Conservation (phyloP, 2,888 invertebrate species). For the Andrena haemorrhoa region DNA sequence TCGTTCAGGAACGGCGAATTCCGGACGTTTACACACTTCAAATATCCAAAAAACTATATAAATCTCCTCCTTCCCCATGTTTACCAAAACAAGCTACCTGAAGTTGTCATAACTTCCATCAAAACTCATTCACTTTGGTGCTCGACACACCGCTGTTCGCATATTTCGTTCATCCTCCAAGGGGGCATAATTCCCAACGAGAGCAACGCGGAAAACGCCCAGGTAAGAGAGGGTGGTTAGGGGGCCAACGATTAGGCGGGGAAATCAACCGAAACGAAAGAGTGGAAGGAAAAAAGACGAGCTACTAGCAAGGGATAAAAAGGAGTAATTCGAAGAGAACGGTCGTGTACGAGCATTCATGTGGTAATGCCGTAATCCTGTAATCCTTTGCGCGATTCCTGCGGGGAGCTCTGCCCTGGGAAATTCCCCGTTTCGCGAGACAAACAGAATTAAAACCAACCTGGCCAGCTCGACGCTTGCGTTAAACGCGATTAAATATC, state of each 20-base stretch:
- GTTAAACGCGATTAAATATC: conserved; percentile 83
- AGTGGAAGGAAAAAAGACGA: conserved; percentile 7
- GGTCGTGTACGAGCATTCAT: conserved; percentile 42
- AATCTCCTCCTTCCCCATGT: too few relatives aligned
- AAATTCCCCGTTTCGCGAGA: conserved; percentile 76
- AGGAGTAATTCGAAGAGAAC: conserved; percentile 39
- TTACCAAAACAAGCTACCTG: too few relatives aligned
- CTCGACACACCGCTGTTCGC: background rate
- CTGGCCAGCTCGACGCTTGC: conserved; percentile 62
- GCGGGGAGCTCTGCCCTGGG: conserved; percentile 52
- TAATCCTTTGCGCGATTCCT: conserved; percentile 66
- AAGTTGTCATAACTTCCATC: too few relatives aligned
- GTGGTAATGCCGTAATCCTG: conserved; percentile 66
- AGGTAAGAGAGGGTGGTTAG: background rate
- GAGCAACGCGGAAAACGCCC: background rate
- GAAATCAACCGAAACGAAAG: conserved; percentile 15
- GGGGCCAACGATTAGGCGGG: conserved; percentile 14
- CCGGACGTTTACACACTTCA: too few relatives aligned
- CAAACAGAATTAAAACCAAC: conserved; percentile 82
- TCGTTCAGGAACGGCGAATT: too few relatives aligned
- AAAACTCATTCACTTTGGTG: background rate
- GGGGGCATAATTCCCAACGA: background rate
- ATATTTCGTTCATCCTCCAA: background rate
- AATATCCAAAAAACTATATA: too few relatives aligned
- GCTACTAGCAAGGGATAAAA: conserved; percentile 18